phyloP scores from a whole-genome alignment of 1,140 invertebrate genomes.

The Calephelis virginiensis region DNA sequence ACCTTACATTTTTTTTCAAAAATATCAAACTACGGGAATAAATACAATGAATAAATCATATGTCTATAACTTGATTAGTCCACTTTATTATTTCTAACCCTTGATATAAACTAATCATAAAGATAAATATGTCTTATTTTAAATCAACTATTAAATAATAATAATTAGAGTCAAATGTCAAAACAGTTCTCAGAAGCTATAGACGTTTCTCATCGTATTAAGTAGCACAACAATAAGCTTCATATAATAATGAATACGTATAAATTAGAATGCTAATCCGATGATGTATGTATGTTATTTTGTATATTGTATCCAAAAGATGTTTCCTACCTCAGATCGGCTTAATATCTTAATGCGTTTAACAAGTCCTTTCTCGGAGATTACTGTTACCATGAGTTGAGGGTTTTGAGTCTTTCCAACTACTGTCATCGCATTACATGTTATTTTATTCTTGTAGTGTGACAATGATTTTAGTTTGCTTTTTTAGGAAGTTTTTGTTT shows the following conservation, averaged over 20 bases:
- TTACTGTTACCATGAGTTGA: slow-evolving; percentile 28
- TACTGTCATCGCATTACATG: slow-evolving; percentile 34
- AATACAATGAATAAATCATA: too few relatives aligned
- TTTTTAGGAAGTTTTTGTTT: too few relatives aligned
- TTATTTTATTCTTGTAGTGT: slow-evolving; percentile 25
- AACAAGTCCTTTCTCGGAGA: slow-evolving; percentile 49
- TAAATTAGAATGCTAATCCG: slow-evolving; percentile 56
- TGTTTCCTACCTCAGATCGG: slow-evolving; percentile 33
- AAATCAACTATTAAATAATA: slow-evolving; percentile 13
- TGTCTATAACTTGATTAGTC: too few relatives aligned
- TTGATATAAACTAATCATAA: not conserved
- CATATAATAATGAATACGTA: slow-evolving; percentile 25
- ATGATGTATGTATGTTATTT: slow-evolving; percentile 49
- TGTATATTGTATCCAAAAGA: slow-evolving; percentile 41
- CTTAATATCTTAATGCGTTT: slow-evolving; percentile 70
- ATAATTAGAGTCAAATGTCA: slow-evolving; percentile 28
- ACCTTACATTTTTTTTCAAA: too few relatives aligned
- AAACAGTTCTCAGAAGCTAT: slow-evolving; percentile 17
- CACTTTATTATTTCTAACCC: too few relatives aligned
- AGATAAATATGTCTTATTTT: not conserved
- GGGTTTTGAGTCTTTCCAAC: slow-evolving; percentile 30
- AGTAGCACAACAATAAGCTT: slow-evolving; percentile 19
- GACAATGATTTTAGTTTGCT: too few relatives aligned
- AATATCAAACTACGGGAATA: too few relatives aligned
- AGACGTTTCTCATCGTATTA: slow-evolving; percentile 20